These are phyloP conservation scores for Chloroclystis v-ata DNA, from an alignment of 2,888 invertebrate genomes.

Conservation along the genomic window DNA sequence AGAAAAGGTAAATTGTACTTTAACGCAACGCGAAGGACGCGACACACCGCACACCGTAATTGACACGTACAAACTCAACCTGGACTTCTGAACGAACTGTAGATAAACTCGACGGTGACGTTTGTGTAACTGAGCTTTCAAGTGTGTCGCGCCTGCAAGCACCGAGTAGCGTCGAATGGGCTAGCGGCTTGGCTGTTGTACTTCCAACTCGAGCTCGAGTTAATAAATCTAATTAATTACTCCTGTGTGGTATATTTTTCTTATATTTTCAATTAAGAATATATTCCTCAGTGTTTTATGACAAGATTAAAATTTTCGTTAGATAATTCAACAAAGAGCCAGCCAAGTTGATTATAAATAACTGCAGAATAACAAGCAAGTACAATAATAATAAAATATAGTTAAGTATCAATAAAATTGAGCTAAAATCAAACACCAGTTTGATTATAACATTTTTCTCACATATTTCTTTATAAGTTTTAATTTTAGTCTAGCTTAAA, in stretches of 20 bases:
- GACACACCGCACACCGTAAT: slow-evolving; percentile 25
- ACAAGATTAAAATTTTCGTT: no score
- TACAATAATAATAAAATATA: slow-evolving; percentile 52
- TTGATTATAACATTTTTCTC: slow-evolving; percentile 33
- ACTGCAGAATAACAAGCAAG: slow-evolving; percentile 63
- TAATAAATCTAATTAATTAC: slow-evolving; percentile 6
- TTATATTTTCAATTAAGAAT: no score
- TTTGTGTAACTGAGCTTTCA: background rate
- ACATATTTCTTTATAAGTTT: slow-evolving; percentile 14
- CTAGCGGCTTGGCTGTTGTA: slow-evolving; percentile 7
- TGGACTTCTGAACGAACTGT: no score
- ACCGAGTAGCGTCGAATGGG: slow-evolving; percentile 1
- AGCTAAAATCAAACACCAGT: slow-evolving; percentile 63
- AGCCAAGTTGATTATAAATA: slow-evolving; percentile 38
- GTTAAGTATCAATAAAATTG: slow-evolving; percentile 72
- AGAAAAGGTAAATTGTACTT: slow-evolving; percentile 64
- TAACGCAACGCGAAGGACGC: slow-evolving; percentile 37
- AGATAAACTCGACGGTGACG: background rate
- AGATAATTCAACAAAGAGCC: slow-evolving; percentile 18
- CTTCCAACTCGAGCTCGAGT: slow-evolving; percentile 24
- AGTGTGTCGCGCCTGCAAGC: slow-evolving; percentile 8
- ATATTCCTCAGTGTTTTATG: no score
- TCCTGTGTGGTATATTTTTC: no score
- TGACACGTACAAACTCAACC: slow-evolving; percentile 11
- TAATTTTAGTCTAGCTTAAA: slow-evolving; percentile 8